Evolutionary conservation across 2,888 invertebrate species (phyloP), one percentile per base, ranked within the genome.

Genomic region (Ligdia adustata): DNA sequence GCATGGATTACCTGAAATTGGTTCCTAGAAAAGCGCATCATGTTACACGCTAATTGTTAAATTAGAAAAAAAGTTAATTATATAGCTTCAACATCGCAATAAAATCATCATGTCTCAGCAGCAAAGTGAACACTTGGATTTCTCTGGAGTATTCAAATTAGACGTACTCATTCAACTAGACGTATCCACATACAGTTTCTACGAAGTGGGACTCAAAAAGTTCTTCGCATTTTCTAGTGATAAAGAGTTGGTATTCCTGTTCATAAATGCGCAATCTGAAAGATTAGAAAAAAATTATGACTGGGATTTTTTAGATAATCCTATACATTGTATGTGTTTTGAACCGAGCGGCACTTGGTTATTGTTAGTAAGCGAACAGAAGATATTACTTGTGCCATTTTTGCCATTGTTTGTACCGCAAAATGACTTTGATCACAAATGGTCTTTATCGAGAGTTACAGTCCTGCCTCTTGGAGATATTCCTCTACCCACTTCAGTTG

Each of bases 271-370:
- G 3, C 82, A 82, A 54, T 69, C 72, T 1, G 83, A 88, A 43
- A 74, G 85, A 35, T 78, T 73, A 58, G 83, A 85, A 49, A 82
- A 75, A 53, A 80, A 74, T 57, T 85, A 82, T 57, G 85, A 88
- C 55, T 91, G 91, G 91, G 89, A 90, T 69, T 88, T 87, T 54
- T 47, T 81, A 14, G 87, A 89, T 55, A 88, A 89, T 75, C 87
- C 83, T 22, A 91, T 94, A 46, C 91, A 93, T 72, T 93, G 93
- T 69, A 89, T 96, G 75, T 96, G 96, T 76, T 97, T 97, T 80
- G 96, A 97, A 83, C 95, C 96, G 1, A 92, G 94, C 48, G 96
- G 96, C 41, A 93, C 94, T 27, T 95, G 95, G 95, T 84, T 95
- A 14, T 82, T 95, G 13, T 90, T 93, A 56, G 83, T 92, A 47